Conservation (phyloP, 2,888 invertebrate species). For the Nomada hirtipes region DNA sequence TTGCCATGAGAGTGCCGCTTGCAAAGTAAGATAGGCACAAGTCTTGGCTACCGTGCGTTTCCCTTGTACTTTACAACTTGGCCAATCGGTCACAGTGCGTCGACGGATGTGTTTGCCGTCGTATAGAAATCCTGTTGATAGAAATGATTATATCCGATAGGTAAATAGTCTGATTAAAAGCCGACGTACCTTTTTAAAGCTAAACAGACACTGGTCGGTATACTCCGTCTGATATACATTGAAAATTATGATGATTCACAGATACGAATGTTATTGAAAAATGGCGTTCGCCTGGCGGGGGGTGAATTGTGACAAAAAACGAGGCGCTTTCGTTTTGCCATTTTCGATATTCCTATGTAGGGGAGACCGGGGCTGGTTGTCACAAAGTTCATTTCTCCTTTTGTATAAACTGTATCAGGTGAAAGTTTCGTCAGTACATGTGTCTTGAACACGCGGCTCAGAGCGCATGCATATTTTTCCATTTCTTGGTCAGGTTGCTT, state of each 20-base stretch:
- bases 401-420: too few species aligned
- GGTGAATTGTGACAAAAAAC: background rate
- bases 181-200: background rate
- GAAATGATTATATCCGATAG: conserved; percentile 10
- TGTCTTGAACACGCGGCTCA: too few species aligned
- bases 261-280: background rate
- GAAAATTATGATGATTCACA: conserved; percentile 14
- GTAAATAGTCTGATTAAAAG: conserved; percentile 10
- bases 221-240: background rate
- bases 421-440: too few species aligned
- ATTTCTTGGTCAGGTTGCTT: too few species aligned
- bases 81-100: background rate
- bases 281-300: background rate
- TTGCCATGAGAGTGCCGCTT: conserved; percentile 51
- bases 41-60: conserved; percentile 32
- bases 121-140: conserved; percentile 10
- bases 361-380: too few species aligned
- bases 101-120: background rate
- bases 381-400: too few species aligned
- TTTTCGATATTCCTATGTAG: too few species aligned
- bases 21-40: conserved; percentile 60
- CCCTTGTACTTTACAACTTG: background rate
- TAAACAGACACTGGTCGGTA: background rate
- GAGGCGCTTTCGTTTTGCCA: too few species aligned
- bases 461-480: too few species aligned